These are phyloP conservation scores for Odobenus rosmarus DNA, from an alignment of 2,113 vertebrate species.

Conservation along the genomic window DNA sequence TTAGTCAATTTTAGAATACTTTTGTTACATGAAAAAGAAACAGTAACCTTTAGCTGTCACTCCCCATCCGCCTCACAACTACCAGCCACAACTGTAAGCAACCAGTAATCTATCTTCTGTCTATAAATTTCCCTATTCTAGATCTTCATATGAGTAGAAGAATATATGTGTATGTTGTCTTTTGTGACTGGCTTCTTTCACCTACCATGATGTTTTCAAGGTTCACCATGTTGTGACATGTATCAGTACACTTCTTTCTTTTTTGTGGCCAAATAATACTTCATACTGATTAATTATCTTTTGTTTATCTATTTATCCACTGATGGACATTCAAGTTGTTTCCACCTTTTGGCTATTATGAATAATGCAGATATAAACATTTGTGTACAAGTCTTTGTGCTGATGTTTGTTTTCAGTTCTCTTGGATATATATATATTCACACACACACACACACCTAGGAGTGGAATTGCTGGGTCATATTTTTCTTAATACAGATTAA, in stretches of 20 bases:
- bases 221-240: background rate
- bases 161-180: background rate
- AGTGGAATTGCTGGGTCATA: background rate
- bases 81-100: background rate
- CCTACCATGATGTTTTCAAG: background rate
- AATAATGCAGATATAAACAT: background rate
- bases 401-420: background rate
- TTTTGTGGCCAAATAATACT: background rate
- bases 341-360: background rate
- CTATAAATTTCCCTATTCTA: background rate
- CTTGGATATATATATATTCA: background rate
- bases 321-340: background rate
- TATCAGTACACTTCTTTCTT: background rate
- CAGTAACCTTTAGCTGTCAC: background rate
- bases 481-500: too few species aligned
- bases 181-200: background rate
- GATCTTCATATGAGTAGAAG: background rate
- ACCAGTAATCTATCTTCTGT: background rate
- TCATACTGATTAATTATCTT: background rate
- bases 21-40: constrained; percentile 21
- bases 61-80: background rate
- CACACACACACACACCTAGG: background rate
- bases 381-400: background rate
- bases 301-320: background rate
- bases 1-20: background rate